Evolutionary conservation across 2,888 invertebrate species (phyloP), one percentile per base, ranked within the genome.

Genomic region (Argyresthia albistria): DNA sequence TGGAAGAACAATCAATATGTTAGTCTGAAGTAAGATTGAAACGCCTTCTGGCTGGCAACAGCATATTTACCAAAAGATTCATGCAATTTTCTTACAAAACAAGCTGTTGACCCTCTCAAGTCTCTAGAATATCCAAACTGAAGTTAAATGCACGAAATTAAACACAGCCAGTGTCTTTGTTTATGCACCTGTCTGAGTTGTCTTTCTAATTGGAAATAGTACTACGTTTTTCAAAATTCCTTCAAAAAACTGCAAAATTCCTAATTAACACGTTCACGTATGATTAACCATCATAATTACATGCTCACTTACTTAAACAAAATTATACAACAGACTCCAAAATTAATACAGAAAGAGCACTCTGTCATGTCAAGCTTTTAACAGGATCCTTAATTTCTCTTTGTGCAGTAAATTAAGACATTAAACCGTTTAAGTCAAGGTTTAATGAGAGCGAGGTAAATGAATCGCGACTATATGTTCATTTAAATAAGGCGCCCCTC

Each of bases 341-440:
- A 82, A 79, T 82, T 80, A 80, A 79, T 79, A 79, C 73, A 75
- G 76, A 77, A 78, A 76, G 77, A 77, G 78, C 81, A 80, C 84
- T 84, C 74, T 78, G 78, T 83, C 82, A 82, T 80, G 81, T 82
- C 79, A 76, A 70, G 83, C 81, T 82, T 77, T 82, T 81, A 86
- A 80, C 80, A 76, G 75, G 70, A 76, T 77, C 74, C 79, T 83
- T 80, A 82, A 83, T 81, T 78, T 80, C 80, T 76, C 81, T 81
- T 82, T 81, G 82, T 77, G 71, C 76, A 75, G 76, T 75, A 81
- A 83, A 84, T 83, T 81, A 80, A 82, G 75, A 80, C 78, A 76
- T 80, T 80, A 82, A 82, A 82, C 80, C 79, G 81, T 80, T 81
- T 80, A 76, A 73, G 74, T 71, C 73, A 70, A 67, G 68, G 67